Base-by-base conservation (phyloP, 2,888 invertebrate species). In the Cyclophora punctaria region DNA sequence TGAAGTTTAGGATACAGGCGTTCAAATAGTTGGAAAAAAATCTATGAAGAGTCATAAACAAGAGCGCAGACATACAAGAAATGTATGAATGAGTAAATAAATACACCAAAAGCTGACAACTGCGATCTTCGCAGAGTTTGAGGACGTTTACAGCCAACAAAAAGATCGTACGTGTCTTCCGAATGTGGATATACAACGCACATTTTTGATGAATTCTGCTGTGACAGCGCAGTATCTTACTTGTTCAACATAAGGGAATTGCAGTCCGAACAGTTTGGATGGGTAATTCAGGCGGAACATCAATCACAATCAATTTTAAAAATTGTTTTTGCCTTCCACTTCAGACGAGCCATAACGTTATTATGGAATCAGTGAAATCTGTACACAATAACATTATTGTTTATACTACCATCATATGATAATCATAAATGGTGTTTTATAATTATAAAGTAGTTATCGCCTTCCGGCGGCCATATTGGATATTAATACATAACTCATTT, bases 401-500 rank as follows among this genome's bases (percentile, higher is more conserved):
- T 37, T 37, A 37, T 5, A 33, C 5, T 44, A 33, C 6, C 6
- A 44, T 6, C 44, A 55, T 56, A 57, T 56, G 53, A 52, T 53
- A 57, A 50, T 49, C 43, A 50, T 47, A 49, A 46, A 53, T 53
- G 62, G 73, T 72, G 72, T 76, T 70, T 75, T 75, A 77, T 78
- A 82, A 76, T 71, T 75, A 75, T 80, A 68, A 69, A 73, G 74
- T 73, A 69, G 66, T 65, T 37, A 5, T 2, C 20, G 20, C 20
- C 20, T 20, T 20, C 20, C 62, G 66, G 71, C 76, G 70, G 82
- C 80, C 81, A 83, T 83, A 75, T 85, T 83, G 80, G 72, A 78
- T 82, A 80, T 80, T 80, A 83, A 76, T 76, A 82, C 80, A 83
- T 83, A 83, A 84, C 81, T 84, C 83, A 83, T 85, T 84, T 85